Evolutionary conservation across 2,888 invertebrate species (phyloP).

Genomic region (Trachelus tabidus): DNA sequence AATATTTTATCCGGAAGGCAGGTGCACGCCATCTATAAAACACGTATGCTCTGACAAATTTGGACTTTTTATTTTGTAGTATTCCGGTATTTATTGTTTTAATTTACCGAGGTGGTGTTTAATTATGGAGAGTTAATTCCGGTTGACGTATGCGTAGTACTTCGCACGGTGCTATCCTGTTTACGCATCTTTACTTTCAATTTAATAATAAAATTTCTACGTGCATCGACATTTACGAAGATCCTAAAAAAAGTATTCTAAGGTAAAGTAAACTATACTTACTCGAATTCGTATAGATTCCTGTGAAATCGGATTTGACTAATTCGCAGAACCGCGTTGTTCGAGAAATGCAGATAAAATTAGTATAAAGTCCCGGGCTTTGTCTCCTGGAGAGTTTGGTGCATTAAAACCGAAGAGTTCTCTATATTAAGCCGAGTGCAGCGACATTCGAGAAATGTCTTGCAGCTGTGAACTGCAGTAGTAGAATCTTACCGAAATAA

Average conservation of each 20-base stretch:
- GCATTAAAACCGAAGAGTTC: not conserved
- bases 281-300: not conserved
- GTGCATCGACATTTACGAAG: not conserved
- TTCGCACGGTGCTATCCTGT: not conserved
- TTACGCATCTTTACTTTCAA: not conserved
- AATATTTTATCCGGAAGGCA: constrained; percentile 5
- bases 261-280: not conserved
- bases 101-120: constrained; percentile 59
- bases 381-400: not conserved
- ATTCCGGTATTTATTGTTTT: constrained; percentile 59
- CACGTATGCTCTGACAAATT: not conserved
- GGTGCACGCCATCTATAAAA: not conserved
- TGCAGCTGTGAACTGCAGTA: not conserved
- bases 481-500: constrained; percentile 38
- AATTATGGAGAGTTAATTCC: constrained; percentile 63
- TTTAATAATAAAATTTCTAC: not conserved
- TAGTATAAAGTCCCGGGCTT: not conserved
- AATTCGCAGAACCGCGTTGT: not conserved
- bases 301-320: not conserved
- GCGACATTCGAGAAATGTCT: not conserved
- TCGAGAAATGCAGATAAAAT: not conserved
- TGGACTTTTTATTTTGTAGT: not conserved
- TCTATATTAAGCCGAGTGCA: not conserved
- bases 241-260: not conserved
- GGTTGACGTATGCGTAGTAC: constrained; percentile 19